Base-by-base conservation (phyloP, 1,140 invertebrate species). In the Meloidogyne chitwoodi region DNA sequence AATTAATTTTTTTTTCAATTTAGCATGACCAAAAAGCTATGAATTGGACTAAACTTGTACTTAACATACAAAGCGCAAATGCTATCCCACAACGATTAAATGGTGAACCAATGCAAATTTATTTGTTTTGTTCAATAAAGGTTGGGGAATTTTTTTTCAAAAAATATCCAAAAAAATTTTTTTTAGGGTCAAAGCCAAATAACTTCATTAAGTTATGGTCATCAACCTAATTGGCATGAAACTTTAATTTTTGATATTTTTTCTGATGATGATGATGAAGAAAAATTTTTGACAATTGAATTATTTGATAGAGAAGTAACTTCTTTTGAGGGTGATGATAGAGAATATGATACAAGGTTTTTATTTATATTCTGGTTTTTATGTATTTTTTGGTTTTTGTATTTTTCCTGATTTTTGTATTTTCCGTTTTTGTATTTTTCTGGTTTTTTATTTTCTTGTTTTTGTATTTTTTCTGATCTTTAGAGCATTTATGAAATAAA, bases 161-260 rank as follows among this genome's bases (percentile, higher is more conserved):
- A 41, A 78, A 27, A 1, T 27, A n/a, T 38, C 19, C 1, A 62
- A 5, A 34, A 24, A 44, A 24, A 11, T 79, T 62, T 70, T 79
- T 24, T 63, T 22, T 27, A 81, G 81, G 77, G n/a, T 4, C 29
- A 64, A 29, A 38, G 27, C 34, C 74, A 48, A 12, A 44, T 26
- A 22, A 84, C 77, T 3, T 48, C 22, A 22, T 44, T 56, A 27
- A 83, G 82, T 2, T 68, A 79, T 12, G 81, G 81, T 0, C 26
- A 68, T 19, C 70, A 77, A 16, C 74, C 81, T 2, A 82, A 82
- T 56, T 82, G 81, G 81, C 81, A 82, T 16, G 73, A 82, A 62
- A 82, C 81, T 4, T 24, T 82, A 16, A 71, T 68, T 61, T 41
- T 84, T 41, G 82, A 84, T 19, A 19, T 69, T 29, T 27, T 31